A percentile compares a stretch with the other conserved stretches of the same genome.
Evolutionary conservation across 2,888 invertebrate species (phyloP).

Genomic region (Eristalis arbustorum): DNA sequence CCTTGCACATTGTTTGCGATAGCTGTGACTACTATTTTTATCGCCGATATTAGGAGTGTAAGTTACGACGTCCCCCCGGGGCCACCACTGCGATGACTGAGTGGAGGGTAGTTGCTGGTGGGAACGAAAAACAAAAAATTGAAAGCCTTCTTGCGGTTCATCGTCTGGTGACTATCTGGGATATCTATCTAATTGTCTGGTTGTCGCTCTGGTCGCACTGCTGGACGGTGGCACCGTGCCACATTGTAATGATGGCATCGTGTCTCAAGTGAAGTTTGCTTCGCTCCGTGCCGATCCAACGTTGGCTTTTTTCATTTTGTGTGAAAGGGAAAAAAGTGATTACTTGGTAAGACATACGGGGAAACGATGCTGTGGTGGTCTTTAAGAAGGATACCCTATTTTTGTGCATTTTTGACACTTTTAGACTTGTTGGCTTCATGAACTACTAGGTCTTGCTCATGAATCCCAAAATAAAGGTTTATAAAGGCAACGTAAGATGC

Average conservation of each 20-base stretch:
- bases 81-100: slow-evolving; percentile 1
- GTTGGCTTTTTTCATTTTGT: slow-evolving; percentile 10
- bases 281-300: not conserved
- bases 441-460: too few relatives aligned
- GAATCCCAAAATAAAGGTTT: too few relatives aligned
- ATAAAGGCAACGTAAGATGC: too few relatives aligned
- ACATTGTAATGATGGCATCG: slow-evolving; percentile 55
- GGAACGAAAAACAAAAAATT: not conserved
- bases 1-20: slow-evolving; percentile 45
- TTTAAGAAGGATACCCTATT: not conserved
- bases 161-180: slow-evolving; percentile 56
- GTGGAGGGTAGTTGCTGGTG: not conserved
- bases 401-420: not conserved
- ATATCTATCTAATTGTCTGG: slow-evolving; percentile 60
- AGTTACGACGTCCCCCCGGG: slow-evolving; percentile 44
- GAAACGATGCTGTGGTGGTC: not conserved
- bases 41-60: slow-evolving; percentile 59
- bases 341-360: not conserved
- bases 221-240: slow-evolving; percentile 56
- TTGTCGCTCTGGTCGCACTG: slow-evolving; percentile 29
- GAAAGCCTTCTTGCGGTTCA: slow-evolving; percentile 26
- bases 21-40: slow-evolving; percentile 58
- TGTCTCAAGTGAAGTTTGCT: slow-evolving; percentile 51
- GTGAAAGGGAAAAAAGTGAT: not conserved
- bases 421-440: too few relatives aligned